These are phyloP conservation scores for Unio delphinus DNA, from an alignment of 2,888 invertebrate species.

Conservation along the genomic window DNA sequence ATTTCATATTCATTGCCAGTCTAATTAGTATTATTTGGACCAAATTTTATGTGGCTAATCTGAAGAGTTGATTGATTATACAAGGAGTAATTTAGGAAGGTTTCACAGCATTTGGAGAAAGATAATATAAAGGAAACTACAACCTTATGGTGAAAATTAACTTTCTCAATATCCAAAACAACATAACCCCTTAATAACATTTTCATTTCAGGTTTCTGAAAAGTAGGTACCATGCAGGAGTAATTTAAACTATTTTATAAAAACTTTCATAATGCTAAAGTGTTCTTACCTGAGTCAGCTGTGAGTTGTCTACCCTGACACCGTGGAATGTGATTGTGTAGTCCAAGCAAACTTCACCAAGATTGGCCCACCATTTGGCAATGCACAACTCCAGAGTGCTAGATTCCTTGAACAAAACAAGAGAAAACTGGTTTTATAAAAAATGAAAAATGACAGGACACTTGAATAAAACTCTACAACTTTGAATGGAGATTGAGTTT, in stretches of 20 bases:
- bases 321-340: conserved; percentile 89
- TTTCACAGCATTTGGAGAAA: too few species aligned
- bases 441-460: not conserved
- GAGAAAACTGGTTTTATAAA: not conserved
- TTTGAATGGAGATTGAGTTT: too few species aligned
- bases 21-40: too few species aligned
- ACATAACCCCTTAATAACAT: not conserved
- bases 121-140: too few species aligned
- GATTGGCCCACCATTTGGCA: conserved; percentile 95
- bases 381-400: conserved; percentile 87
- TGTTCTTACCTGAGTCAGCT: conserved; percentile 77
- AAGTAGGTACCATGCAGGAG: not conserved
- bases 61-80: too few species aligned
- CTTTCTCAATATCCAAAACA: not conserved
- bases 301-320: conserved; percentile 78
- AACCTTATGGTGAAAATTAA: too few species aligned
- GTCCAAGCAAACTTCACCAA: conserved; percentile 83
- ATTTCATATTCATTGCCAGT: too few species aligned
- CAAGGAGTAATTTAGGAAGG: too few species aligned
- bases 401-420: conserved; percentile 49
- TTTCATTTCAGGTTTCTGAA: not conserved
- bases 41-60: too few species aligned
- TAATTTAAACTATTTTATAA: not conserved
- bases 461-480: too few species aligned
- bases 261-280: conserved; percentile 3